Percentiles rank a stretch among this genome's conserved stretches.
phyloP scores from a whole-genome alignment of 2,888 invertebrate genomes.

The Cephus pygmeus region DNA sequence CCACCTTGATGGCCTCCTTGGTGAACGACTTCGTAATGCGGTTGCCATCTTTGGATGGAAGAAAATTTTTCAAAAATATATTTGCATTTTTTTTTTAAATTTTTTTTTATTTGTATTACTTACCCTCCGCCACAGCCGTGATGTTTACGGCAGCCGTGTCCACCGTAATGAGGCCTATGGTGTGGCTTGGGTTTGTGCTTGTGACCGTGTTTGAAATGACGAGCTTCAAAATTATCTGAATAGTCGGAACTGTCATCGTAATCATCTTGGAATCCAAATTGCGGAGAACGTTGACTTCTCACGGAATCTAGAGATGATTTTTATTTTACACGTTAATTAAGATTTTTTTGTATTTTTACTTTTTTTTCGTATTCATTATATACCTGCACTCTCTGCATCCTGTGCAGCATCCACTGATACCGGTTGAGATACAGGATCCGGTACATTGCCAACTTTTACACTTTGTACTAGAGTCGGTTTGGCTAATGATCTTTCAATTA shows the following conservation, averaged over 20 bases:
- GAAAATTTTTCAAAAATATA: neutral
- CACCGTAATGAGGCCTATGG: conserved; percentile 23
- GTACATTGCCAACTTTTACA: neutral
- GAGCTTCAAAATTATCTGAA: conserved; percentile 15
- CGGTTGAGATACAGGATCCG: neutral
- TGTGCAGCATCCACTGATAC: neutral
- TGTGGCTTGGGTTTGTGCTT: conserved; percentile 30
- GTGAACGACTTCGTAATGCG: neutral
- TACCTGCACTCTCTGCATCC: neutral
- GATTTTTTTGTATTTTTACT: neutral
- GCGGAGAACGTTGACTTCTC: conserved; percentile 38
- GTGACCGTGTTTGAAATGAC: conserved; percentile 28
- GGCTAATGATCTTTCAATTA: neutral
- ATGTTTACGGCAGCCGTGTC: conserved; percentile 32
- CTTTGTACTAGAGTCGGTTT: neutral
- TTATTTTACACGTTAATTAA: neutral
- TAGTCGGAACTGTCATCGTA: conserved; percentile 35
- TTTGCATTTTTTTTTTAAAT: neutral
- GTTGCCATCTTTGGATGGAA: neutral
- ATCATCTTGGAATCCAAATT: conserved; percentile 32
- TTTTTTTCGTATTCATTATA: neutral
- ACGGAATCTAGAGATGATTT: neutral
- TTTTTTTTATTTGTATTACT: conserved; percentile 12
- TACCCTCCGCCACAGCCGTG: conserved; percentile 33
- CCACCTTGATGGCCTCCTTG: conserved; percentile 4